phyloP scores from a whole-genome alignment of 2,888 invertebrate genomes.

The Ceratothoa steindachneri region DNA sequence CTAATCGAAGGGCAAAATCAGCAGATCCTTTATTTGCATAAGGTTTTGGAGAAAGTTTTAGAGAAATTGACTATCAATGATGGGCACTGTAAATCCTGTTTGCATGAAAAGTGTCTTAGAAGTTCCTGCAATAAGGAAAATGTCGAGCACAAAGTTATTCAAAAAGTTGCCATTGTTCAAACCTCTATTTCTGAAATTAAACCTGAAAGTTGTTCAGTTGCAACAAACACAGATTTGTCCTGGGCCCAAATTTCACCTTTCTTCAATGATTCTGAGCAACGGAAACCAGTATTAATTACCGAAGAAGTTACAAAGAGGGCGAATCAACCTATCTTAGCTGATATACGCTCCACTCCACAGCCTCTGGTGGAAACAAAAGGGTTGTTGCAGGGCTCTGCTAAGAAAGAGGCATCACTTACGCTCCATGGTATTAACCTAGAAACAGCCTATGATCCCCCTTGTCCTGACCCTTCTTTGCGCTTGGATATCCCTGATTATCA shows the following conservation, averaged over 20 bases:
- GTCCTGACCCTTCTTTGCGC: not conserved
- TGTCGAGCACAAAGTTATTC: not conserved
- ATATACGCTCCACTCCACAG: not conserved
- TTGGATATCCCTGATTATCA: not conserved
- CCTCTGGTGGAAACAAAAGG: no score
- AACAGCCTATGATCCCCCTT: not conserved
- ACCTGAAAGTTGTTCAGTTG: not conserved
- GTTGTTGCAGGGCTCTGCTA: no score
- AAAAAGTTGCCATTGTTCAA: not conserved
- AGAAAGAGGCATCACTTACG: not conserved
- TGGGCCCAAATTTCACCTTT: not conserved
- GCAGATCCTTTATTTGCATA: slow-evolving; percentile 22
- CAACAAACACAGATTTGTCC: slow-evolving; percentile 1
- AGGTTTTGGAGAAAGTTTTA: slow-evolving; percentile 18
- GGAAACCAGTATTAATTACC: no score
- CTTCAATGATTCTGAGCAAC: not conserved
- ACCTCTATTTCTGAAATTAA: not conserved
- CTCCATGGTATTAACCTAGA: not conserved
- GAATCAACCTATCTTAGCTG: not conserved
- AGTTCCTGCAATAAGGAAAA: not conserved
- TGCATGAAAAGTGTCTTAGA: no score
- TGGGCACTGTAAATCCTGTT: not conserved
- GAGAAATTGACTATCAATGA: not conserved
- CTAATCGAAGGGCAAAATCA: slow-evolving; percentile 21
- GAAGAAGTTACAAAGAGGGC: no score